A percentile compares a stretch with the other conserved stretches of the same genome.
These are phyloP conservation scores for Helogale parvula DNA, from an alignment of 2,113 vertebrate species.

Conservation along the genomic window DNA sequence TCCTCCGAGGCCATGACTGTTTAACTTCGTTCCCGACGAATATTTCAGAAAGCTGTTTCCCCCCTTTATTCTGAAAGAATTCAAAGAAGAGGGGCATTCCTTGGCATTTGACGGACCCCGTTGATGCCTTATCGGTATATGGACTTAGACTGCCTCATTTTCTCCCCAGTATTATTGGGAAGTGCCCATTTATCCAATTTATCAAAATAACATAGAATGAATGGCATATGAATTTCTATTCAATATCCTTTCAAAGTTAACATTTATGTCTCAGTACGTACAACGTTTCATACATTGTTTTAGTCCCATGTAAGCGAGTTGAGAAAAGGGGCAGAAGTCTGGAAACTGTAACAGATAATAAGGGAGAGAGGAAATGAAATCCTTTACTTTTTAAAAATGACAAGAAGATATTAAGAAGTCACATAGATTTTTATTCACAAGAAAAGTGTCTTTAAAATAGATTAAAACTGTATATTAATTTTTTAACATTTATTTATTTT, in stretches of 20 bases:
- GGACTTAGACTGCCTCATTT: not conserved
- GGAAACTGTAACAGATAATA: not conserved
- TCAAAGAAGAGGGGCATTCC: not conserved
- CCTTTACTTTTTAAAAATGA: not conserved
- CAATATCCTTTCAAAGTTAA: not conserved
- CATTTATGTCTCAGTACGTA: not conserved
- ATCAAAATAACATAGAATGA: not conserved
- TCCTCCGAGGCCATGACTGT: not conserved
- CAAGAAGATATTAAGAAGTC: not conserved
- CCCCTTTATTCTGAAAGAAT: not conserved
- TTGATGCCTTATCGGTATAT: rapidly evolving
- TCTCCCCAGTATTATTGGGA: rapidly evolving
- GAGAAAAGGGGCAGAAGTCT: not conserved
- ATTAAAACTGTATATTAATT: too few relatives aligned
- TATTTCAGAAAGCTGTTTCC: not conserved
- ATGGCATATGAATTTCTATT: not conserved
- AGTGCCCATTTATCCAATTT: not conserved
- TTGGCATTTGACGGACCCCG: not conserved
- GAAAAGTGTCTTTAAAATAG: not conserved
- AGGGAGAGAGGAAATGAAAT: not conserved
- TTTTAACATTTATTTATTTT: too few relatives aligned
- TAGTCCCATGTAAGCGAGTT: not conserved
- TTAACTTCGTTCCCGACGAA: not conserved
- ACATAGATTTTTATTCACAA: not conserved
- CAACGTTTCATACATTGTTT: not conserved